Base-by-base conservation (phyloP, 2,113 vertebrate species). In the Etia nguti region DNA sequence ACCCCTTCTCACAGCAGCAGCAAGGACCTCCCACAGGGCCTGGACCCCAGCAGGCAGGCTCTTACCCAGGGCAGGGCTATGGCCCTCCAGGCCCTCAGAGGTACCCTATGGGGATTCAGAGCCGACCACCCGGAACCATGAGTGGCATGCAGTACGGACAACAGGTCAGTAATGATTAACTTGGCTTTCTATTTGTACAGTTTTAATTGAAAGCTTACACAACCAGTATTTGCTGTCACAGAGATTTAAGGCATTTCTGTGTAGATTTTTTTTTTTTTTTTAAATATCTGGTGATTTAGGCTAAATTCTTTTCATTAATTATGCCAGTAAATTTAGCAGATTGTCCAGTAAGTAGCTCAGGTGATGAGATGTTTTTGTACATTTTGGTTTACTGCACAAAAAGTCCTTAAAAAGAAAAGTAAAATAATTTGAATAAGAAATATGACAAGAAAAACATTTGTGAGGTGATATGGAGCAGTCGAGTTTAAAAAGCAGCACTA, bases 71-170 rank as follows among this genome's bases (percentile, higher is more conserved):
- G 15, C 98, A 99, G 94, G 97, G 96, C 41, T 99, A 99, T 4
- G 97, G 97, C 88, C 97, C 98, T 3, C 97, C 98, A 4, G 96
- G 95, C 59, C 97, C 98, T 1, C 98, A 99, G 96, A 97, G 98
- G 94, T 99, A 99, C 79, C 98, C 98, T 7, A 97, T 99, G 97
- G 97, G 96, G 56, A 97, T 98, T 95, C 98, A 98, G 93, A 94
- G 97, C 94, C 96, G 98, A 92, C 94, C 97, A 1, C 97, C 98
- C 13, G 97, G 96, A n/a, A 15, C 96, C 24, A 98, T 99, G 97
- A 95, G 97, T 46, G 82, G 96, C 94, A 96, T 99, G 94, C 98
- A 98, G 3, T 99, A 99, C 9, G 97, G 97, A 90, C 98, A 99
- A 73, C 98, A 99, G 98, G 98, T 99, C 60, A 90, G 95, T 93